Evolutionary conservation across 2,113 vertebrate genomes (phyloP).

Genomic region (Catharus bicknelli): DNA sequence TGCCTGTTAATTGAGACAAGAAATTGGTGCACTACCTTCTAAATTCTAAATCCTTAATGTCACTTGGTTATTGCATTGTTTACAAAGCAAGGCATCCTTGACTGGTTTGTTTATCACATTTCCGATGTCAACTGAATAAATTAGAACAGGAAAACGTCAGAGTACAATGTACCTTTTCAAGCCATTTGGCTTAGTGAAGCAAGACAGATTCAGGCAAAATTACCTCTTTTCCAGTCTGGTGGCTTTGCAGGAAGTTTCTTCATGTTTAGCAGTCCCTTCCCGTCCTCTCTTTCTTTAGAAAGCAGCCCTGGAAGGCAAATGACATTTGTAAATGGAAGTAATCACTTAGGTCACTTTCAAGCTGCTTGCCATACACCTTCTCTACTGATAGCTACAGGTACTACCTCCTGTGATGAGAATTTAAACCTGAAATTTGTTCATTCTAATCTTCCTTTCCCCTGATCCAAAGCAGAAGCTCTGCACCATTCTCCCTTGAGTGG

Average conservation of each 20-base stretch:
- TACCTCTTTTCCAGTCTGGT: constrained; percentile 45
- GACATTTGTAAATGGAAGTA: neutral
- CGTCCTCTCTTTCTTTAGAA: neutral
- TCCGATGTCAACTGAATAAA: constrained; percentile 45
- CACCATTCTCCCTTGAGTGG: neutral
- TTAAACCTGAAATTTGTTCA: neutral
- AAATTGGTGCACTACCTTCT: neutral
- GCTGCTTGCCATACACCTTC: neutral
- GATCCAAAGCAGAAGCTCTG: neutral
- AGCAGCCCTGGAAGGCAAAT: neutral
- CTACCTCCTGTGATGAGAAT: neutral
- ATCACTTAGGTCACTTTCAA: neutral
- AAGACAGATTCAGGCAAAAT: constrained; percentile 33
- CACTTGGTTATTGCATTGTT: constrained; percentile 29
- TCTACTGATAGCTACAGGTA: neutral
- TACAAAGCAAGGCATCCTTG: constrained; percentile 40
- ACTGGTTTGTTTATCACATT: constrained; percentile 51
- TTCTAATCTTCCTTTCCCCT: neutral
- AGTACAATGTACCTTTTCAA: constrained; percentile 2
- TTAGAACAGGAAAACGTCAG: constrained; percentile 22
- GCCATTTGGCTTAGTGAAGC: neutral
- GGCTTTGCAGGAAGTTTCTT: constrained; percentile 32
- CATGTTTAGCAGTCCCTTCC: neutral
- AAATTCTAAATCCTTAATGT: neutral
- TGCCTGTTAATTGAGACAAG: neutral